These are phyloP conservation scores for Seriola rivoliana DNA, from an alignment of 2,113 vertebrate genomes.

Conservation along the genomic window DNA sequence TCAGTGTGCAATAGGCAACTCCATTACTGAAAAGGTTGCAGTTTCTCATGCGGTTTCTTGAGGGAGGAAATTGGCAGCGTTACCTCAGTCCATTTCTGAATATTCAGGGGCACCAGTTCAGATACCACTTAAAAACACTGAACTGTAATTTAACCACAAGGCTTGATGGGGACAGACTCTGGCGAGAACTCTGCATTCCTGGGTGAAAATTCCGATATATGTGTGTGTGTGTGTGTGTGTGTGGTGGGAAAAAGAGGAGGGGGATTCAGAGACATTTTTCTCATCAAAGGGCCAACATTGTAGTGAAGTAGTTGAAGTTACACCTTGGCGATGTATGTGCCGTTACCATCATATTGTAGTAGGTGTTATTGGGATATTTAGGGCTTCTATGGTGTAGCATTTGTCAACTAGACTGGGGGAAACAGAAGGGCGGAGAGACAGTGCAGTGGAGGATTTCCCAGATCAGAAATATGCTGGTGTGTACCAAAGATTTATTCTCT, in stretches of 20 bases:
- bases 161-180: slow-evolving; percentile 7
- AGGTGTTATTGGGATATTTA: not conserved
- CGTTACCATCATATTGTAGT: not conserved
- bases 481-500: not conserved
- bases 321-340: not conserved
- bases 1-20: slow-evolving; percentile 26
- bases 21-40: slow-evolving; percentile 35
- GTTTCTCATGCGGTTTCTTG: slow-evolving; percentile 23
- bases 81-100: slow-evolving; percentile 19
- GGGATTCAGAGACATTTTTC: not conserved
- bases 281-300: not conserved
- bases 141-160: slow-evolving; percentile 50
- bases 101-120: slow-evolving; percentile 18
- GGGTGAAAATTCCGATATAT: slow-evolving; percentile 4
- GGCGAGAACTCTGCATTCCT: slow-evolving; percentile 8
- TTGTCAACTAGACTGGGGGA: not conserved
- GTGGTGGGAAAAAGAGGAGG: not conserved
- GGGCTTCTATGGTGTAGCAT: not conserved
- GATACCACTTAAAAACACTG: slow-evolving; percentile 41
- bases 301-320: not conserved
- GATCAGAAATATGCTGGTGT: not conserved
- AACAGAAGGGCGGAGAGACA: not conserved
- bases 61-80: slow-evolving; percentile 24
- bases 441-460: not conserved
- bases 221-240: not conserved